A percentile compares a stretch with the other conserved stretches of the same genome.
Conservation (phyloP, 2,797 vertebrate genomes). For the Onychomys torridus region DNA sequence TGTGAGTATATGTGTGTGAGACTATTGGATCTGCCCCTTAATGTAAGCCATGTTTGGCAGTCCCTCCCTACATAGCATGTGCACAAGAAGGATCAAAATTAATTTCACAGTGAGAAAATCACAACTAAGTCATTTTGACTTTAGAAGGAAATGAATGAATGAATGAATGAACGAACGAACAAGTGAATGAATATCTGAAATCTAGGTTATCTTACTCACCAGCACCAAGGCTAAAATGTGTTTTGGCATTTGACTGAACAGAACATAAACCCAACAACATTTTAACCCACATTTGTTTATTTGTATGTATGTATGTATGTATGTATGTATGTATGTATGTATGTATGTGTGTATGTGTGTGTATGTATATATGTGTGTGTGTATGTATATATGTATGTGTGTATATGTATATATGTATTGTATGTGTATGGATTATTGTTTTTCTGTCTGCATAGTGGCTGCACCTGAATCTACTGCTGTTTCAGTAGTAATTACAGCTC, state of each 20-base stretch:
- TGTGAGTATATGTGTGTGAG: neutral
- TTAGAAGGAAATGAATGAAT: neutral
- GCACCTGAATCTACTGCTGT: no score
- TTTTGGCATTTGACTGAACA: conserved; percentile 27
- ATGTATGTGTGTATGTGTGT: neutral
- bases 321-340: neutral
- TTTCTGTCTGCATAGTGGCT: no score
- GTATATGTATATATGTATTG: no score
- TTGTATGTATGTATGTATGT: fast-evolving
- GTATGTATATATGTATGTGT: neutral
- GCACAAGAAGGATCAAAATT: neutral
- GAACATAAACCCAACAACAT: neutral
- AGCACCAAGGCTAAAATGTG: neutral
- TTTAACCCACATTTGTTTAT: neutral
- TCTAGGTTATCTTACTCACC: neutral
- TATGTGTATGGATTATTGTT: neutral
- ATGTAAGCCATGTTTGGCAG: neutral
- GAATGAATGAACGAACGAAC: neutral
- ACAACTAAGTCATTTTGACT: neutral
- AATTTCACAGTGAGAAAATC: neutral
- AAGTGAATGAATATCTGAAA: neutral
- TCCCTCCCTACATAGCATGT: neutral
- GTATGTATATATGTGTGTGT: neutral
- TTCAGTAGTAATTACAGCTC: no score
- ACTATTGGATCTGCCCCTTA: neutral